phyloP scores from a whole-genome alignment of 2,113 vertebrate species.

The Gadus macrocephalus region DNA sequence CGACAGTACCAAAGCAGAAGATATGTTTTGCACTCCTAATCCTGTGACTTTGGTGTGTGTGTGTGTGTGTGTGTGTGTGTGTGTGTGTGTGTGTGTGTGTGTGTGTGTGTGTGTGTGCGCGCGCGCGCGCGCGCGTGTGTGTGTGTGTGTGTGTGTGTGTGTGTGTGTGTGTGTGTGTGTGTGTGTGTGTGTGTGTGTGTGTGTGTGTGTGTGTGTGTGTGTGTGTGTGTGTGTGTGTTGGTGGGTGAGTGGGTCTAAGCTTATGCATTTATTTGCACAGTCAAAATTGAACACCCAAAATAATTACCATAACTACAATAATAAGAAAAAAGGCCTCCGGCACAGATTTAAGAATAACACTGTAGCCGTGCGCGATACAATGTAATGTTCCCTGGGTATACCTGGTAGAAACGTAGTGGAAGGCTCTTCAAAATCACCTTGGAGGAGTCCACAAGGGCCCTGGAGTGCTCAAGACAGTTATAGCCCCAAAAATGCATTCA shows the following conservation, averaged over 20 bases:
- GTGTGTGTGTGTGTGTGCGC: no score
- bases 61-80: not conserved
- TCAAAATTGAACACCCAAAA: constrained; percentile 33
- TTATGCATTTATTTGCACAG: constrained; percentile 15
- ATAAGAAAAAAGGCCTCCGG: constrained; percentile 48
- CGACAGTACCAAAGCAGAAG: no score
- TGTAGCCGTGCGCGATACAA: constrained; percentile 39
- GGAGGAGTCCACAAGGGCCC: constrained; percentile 18
- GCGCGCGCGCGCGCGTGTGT: not conserved
- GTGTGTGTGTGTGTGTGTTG: not conserved
- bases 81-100: not conserved
- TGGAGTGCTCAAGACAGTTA: constrained; percentile 41
- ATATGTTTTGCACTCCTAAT: no score
- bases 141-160: not conserved
- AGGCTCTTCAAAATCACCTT: no score
- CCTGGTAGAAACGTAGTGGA: not conserved
- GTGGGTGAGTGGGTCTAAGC: not conserved
- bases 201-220: not conserved
- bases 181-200: not conserved
- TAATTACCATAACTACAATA: constrained; percentile 44
- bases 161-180: not conserved
- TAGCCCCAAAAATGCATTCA: constrained; percentile 42
- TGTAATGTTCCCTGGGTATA: constrained; percentile 37
- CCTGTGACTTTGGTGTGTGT: not conserved
- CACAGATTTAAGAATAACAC: constrained; percentile 36